Evolutionary conservation across 2,797 vertebrate species (phyloP).

Genomic region (Synanceia verrucosa): DNA sequence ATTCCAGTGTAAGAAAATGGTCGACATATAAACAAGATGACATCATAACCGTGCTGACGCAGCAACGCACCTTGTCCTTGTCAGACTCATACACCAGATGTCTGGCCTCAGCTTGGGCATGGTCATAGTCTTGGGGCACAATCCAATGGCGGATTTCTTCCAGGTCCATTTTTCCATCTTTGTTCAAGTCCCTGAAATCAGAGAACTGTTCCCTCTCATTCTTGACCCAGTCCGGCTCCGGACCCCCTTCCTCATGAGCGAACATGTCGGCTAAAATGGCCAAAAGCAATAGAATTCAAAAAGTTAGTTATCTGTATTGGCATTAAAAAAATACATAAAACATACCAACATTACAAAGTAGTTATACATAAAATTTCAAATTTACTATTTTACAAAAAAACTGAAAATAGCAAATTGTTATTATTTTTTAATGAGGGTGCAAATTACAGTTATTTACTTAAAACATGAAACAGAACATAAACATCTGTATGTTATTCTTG

Average conservation of each 20-base stretch:
- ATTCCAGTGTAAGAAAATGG: not conserved
- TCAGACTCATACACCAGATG: conserved; percentile 97
- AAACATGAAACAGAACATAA: too few species aligned
- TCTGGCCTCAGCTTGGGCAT: conserved; percentile 94
- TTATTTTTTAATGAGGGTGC: too few species aligned
- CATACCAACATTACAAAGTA: too few species aligned
- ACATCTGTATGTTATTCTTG: too few species aligned
- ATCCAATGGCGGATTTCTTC: conserved; percentile 98
- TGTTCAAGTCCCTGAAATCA: conserved; percentile 97
- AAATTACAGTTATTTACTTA: too few species aligned
- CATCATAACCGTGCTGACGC: not conserved
- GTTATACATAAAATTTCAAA: too few species aligned
- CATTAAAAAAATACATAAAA: fast-evolving
- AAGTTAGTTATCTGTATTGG: not conserved
- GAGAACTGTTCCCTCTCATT: conserved; percentile 96
- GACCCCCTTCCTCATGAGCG: conserved; percentile 91
- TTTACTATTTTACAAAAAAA: too few species aligned
- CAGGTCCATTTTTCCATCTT: conserved; percentile 96
- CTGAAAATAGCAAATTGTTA: too few species aligned
- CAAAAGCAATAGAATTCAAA: not conserved
- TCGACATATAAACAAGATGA: not conserved
- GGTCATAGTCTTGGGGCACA: conserved; percentile 96
- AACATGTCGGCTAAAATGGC: conserved; percentile 95
- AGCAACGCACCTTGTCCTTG: conserved; percentile 88
- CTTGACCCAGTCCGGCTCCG: conserved; percentile 95